These are phyloP conservation scores for Numenius arquata DNA, from an alignment of 2,113 vertebrate genomes.

Conservation along the genomic window DNA sequence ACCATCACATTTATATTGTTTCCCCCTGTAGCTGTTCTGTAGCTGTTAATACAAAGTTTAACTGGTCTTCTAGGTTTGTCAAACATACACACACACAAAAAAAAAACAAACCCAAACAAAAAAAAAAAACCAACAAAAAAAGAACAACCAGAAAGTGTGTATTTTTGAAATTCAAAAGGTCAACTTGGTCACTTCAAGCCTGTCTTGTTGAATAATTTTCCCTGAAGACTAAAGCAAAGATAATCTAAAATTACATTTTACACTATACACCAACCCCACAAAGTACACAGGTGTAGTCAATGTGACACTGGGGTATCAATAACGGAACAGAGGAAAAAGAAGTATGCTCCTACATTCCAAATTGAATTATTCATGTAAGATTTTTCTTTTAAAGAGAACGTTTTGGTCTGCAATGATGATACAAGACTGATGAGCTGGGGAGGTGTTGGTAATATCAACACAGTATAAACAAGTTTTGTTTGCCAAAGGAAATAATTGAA, in stretches of 20 bases:
- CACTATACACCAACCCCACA: neutral
- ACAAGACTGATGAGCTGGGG: neutral
- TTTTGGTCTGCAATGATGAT: neutral
- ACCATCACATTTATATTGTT: neutral
- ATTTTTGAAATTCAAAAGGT: constrained; percentile 45
- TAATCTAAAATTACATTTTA: constrained; percentile 55
- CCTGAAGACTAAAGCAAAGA: neutral
- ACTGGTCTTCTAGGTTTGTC: constrained; percentile 1
- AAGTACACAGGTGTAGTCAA: neutral
- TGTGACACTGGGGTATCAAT: neutral
- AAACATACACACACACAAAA: neutral
- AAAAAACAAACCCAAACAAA: neutral
- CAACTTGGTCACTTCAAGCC: neutral
- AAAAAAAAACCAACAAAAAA: neutral
- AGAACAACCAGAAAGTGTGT: neutral
- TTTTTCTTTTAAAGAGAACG: neutral
- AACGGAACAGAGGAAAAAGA: neutral
- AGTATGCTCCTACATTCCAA: neutral
- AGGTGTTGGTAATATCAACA: neutral
- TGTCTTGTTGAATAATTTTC: neutral
- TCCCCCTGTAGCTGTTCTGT: neutral
- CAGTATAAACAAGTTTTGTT: neutral
- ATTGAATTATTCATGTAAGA: neutral
- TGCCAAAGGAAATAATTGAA: neutral
- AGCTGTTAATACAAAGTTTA: constrained; percentile 39